Evolutionary conservation across 2,113 vertebrate genomes (phyloP).

Genomic region (Hydropotes inermis): DNA sequence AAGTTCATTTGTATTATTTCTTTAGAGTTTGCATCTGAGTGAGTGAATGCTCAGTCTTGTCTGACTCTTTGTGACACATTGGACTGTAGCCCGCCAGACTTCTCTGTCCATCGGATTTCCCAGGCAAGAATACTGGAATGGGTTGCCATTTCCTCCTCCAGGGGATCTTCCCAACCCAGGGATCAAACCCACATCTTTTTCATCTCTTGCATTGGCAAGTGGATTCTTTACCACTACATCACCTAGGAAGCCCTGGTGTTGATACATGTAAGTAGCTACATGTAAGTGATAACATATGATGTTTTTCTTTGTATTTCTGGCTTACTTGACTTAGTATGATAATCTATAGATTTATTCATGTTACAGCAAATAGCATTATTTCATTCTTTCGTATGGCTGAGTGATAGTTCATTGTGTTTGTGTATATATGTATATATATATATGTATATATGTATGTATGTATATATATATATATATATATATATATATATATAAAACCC

Average conservation of each 20-base stretch:
- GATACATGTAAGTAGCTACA: neutral
- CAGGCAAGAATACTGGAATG: neutral
- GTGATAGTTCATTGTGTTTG: neutral
- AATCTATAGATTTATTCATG: neutral
- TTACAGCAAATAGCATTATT: neutral
- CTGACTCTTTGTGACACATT: neutral
- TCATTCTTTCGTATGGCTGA: neutral
- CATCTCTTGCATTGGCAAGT: neutral
- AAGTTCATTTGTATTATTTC: neutral
- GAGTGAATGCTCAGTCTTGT: neutral
- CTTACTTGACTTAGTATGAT: neutral
- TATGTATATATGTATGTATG: too few species aligned
- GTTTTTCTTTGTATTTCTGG: neutral
- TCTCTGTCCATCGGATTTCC: neutral
- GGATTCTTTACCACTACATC: neutral
- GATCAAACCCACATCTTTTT: neutral
- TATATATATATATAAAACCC: neutral
- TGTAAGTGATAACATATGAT: neutral
- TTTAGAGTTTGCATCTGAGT: neutral
- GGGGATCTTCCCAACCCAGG: neutral
- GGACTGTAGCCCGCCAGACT: neutral
- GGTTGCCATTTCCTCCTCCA: neutral
- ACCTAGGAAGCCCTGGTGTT: neutral
- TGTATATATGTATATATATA: accelerated
- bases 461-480: too few species aligned